phyloP scores from a whole-genome alignment of 2,113 vertebrate species.

The Alligator sinensis region DNA sequence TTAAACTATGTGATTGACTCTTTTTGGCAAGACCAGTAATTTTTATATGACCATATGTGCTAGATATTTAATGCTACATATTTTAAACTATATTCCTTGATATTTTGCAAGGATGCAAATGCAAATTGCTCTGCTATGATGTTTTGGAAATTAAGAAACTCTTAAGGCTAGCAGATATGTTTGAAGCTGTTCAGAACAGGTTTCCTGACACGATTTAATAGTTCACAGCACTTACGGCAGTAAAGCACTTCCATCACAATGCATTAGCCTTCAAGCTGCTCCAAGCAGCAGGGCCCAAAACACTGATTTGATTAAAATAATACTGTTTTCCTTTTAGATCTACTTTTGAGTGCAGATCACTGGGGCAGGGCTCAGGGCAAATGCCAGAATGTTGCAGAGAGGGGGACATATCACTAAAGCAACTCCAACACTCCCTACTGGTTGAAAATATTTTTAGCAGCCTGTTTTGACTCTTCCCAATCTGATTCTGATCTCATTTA shows the following conservation, averaged over 20 bases:
- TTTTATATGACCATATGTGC: fast-evolving
- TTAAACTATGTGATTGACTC: neutral
- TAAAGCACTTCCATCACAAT: conserved; percentile 22
- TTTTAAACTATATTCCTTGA: neutral
- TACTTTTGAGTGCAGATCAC: neutral
- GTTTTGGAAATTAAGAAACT: conserved; percentile 5
- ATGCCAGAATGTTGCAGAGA: neutral
- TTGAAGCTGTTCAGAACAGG: conserved; percentile 69
- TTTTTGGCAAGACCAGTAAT: neutral
- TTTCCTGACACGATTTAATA: conserved; percentile 59
- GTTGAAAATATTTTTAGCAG: neutral
- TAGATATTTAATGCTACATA: neutral
- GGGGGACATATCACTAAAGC: neutral
- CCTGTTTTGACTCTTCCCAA: fast-evolving
- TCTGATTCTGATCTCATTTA: neutral
- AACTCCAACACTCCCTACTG: neutral
- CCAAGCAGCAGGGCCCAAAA: conserved; percentile 30
- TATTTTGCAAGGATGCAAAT: conserved; percentile 9
- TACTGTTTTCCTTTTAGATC: conserved; percentile 33
- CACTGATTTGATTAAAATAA: conserved; percentile 53
- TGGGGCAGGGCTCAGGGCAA: conserved; percentile 7
- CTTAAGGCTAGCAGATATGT: conserved; percentile 22
- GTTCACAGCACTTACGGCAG: conserved; percentile 23
- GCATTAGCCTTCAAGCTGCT: conserved; percentile 18
- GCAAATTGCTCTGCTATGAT: conserved; percentile 16